Base-by-base conservation (phyloP, 2,888 invertebrate species). In the Melitaea athalia region DNA sequence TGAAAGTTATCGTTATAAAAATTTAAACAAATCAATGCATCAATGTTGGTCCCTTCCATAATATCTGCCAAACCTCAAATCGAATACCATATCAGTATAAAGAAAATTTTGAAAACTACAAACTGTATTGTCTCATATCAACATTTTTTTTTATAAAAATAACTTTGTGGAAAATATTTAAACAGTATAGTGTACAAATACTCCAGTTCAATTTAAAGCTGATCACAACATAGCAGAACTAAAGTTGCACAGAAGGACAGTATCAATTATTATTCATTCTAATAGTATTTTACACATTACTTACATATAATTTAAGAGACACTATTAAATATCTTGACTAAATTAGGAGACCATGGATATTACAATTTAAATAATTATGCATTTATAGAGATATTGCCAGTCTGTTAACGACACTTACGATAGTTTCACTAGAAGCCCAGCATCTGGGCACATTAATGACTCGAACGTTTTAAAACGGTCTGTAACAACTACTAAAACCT, bases 261-360 rank as follows among this genome's bases (percentile, higher is more conserved):
- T 89, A 89, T 88, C 84, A 81, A 84, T 84, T 72, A 79, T 82
- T 85, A 85, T 81, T 57, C 81, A 72, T 49, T 67, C 82, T 84
- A 85, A 85, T 81, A 86, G 84, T 90, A 89, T 85, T 83, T 88
- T 87, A 87, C 80, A 88, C 81, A 83, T 87, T 85, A 89, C 88
- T 91, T 91, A 91, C 76, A 87, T 79, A 82, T 88, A 85, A 85
- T 87, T 79, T 79, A 91, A 91, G 91, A 92, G 92, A 92, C 91
- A 87, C 91, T 92, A 92, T 87, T 91, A 90, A 89, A 92, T 91
- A 92, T 89, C 86, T 92, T 92, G 92, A 93, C 92, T 93, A 92
- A 90, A 75, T 89, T 89, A 91, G 86, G 92, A 93, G 92, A 93
- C 92, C 92, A 92, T 80, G 77, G 88, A 87, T 89, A 89, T 89